Conservation (phyloP, 1,140 invertebrate species). For the Drosophila virilis region DNA sequence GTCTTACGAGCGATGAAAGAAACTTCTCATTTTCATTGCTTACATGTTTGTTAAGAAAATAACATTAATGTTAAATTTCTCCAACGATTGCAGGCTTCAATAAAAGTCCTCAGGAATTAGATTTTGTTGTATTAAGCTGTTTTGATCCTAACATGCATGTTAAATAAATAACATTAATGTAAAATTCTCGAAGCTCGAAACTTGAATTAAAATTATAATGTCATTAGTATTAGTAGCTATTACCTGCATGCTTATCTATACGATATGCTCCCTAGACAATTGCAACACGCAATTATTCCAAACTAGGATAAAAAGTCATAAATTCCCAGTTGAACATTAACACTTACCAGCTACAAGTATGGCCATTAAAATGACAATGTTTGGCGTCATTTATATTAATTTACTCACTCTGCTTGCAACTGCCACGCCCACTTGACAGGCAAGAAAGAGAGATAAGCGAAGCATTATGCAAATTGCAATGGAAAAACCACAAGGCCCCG, state of each 20-base stretch:
- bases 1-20: not conserved
- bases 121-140: too few relatives aligned
- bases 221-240: not conserved
- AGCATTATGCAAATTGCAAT: slow-evolving; percentile 64
- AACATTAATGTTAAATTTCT: not conserved
- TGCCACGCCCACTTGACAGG: slow-evolving; percentile 13
- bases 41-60: not conserved
- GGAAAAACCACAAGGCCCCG: slow-evolving; percentile 25
- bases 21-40: not conserved
- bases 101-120: not conserved
- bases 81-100: not conserved
- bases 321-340: slow-evolving; percentile 54
- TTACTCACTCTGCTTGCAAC: slow-evolving; percentile 63
- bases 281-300: slow-evolving; percentile 29
- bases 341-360: slow-evolving; percentile 61
- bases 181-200: not conserved
- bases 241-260: not conserved
- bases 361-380: slow-evolving; percentile 50
- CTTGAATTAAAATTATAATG: not conserved
- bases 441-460: slow-evolving; percentile 35
- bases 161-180: not conserved
- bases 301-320: not conserved
- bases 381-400: slow-evolving; percentile 74
- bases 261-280: slow-evolving; percentile 8
- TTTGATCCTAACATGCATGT: not conserved